A percentile compares a stretch with the other conserved stretches of the same genome.
Conservation (phyloP, 2,797 vertebrate species). For the Intellagama lesueurii region DNA sequence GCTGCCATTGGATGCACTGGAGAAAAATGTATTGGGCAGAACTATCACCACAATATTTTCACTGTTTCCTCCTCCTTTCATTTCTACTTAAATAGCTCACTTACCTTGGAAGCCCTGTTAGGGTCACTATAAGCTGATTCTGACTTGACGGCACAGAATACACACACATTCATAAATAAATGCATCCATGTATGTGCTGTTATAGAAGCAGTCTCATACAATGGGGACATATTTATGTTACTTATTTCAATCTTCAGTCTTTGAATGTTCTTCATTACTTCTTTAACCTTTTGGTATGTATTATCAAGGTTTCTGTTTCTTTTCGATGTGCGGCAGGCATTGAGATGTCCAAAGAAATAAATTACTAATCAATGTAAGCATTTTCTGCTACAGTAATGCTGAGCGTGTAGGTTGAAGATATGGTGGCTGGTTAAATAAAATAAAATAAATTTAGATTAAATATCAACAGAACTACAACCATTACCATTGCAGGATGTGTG, state of each 20-base stretch:
- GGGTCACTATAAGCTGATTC: too few species aligned
- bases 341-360: conserved; percentile 23
- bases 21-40: too few species aligned
- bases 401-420: neutral
- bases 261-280: neutral
- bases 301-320: conserved; percentile 34
- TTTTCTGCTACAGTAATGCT: conserved; percentile 25
- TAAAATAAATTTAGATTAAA: conserved; percentile 47
- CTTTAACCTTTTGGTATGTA: conserved; percentile 33
- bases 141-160: too few species aligned
- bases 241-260: neutral
- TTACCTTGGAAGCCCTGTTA: too few species aligned
- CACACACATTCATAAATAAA: too few species aligned
- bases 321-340: neutral
- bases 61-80: too few species aligned
- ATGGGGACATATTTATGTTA: conserved; percentile 14
- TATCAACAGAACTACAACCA: conserved; percentile 19
- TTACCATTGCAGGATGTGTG: conserved; percentile 6
- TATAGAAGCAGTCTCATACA: neutral
- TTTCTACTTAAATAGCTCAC: too few species aligned
- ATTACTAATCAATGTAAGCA: conserved; percentile 33
- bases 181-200: too few species aligned
- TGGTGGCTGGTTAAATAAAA: neutral
- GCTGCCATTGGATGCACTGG: too few species aligned
- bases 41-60: too few species aligned